Percentiles rank a stretch among this genome's conserved stretches.
These are phyloP conservation scores for Gadus chalcogrammus DNA, from an alignment of 2,113 vertebrate genomes.

Conservation along the genomic window DNA sequence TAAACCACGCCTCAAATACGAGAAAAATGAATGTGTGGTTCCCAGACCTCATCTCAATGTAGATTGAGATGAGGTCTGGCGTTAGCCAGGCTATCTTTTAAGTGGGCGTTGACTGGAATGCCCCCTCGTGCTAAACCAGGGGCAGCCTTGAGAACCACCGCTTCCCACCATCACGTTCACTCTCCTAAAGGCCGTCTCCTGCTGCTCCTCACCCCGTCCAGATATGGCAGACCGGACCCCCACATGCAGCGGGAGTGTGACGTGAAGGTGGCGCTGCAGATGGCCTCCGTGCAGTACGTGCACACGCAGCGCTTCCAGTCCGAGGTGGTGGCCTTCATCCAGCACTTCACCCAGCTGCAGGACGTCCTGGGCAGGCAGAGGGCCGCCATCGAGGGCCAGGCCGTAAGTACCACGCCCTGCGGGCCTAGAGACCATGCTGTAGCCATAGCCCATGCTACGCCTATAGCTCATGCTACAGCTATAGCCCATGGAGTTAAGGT, in stretches of 20 bases:
- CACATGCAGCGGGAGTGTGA: conserved; percentile 82
- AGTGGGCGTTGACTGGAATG: too few species aligned
- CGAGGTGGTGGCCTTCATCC: conserved; percentile 92
- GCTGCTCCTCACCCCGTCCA: conserved; percentile 35
- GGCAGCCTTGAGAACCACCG: too few species aligned
- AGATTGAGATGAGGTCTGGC: too few species aligned
- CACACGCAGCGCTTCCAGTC: conserved; percentile 98
- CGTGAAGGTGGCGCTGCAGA: conserved; percentile 80
- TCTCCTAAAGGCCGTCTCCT: not conserved
- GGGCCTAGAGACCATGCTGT: not conserved
- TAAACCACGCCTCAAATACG: too few species aligned
- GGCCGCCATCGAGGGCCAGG: conserved; percentile 91
- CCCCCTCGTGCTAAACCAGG: too few species aligned
- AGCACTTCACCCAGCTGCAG: conserved; percentile 95
- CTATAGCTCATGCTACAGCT: too few species aligned
- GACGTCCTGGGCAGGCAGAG: conserved; percentile 92
- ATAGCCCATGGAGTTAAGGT: too few species aligned
- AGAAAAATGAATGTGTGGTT: too few species aligned
- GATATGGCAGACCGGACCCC: conserved; percentile 80
- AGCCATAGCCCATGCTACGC: too few species aligned
- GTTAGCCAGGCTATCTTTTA: not conserved
- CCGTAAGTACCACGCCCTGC: conserved; percentile 71
- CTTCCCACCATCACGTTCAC: too few species aligned
- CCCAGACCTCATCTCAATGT: too few species aligned
- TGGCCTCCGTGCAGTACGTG: conserved; percentile 96